Evolutionary conservation across 2,888 invertebrate species (phyloP).

Genomic region (Ophioninae sp.): DNA sequence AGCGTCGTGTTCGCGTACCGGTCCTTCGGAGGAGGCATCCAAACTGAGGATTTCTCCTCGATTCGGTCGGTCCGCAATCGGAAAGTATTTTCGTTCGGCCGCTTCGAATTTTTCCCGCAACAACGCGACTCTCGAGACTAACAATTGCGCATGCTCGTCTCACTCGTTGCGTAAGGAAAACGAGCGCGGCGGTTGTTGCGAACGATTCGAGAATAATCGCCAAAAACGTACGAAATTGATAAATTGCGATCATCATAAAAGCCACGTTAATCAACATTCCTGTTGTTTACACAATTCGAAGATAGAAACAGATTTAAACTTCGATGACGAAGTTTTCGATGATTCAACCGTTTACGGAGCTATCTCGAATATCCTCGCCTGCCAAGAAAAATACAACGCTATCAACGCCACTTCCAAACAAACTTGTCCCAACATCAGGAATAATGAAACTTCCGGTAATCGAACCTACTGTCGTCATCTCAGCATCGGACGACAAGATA

Average conservation of each 20-base stretch:
- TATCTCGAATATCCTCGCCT: slow-evolving; percentile 43
- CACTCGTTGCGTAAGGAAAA: slow-evolving; percentile 41
- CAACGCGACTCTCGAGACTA: not conserved
- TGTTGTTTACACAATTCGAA: slow-evolving; percentile 66
- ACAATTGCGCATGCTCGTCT: slow-evolving; percentile 18
- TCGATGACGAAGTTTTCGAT: slow-evolving; percentile 41
- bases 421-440: slow-evolving; percentile 4
- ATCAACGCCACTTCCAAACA: slow-evolving; percentile 16
- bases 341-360: slow-evolving; percentile 43
- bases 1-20: slow-evolving; percentile 65
- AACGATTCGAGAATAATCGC: slow-evolving; percentile 38
- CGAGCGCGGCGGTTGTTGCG: slow-evolving; percentile 22
- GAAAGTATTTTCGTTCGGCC: slow-evolving; percentile 54
- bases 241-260: slow-evolving; percentile 50
- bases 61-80: slow-evolving; percentile 43
- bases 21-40: slow-evolving; percentile 57
- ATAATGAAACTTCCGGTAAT: slow-evolving; percentile 18
- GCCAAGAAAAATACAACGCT: slow-evolving; percentile 39
- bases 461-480: slow-evolving; percentile 16
- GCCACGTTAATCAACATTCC: slow-evolving; percentile 62
- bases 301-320: slow-evolving; percentile 61
- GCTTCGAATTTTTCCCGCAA: slow-evolving; percentile 36
- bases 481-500: slow-evolving; percentile 46
- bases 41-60: slow-evolving; percentile 66
- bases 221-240: slow-evolving; percentile 26